Evolutionary conservation across 2,888 invertebrate genomes (phyloP), one percentile per base, ranked within the genome.

Genomic region (Toxonevra muliebris): DNA sequence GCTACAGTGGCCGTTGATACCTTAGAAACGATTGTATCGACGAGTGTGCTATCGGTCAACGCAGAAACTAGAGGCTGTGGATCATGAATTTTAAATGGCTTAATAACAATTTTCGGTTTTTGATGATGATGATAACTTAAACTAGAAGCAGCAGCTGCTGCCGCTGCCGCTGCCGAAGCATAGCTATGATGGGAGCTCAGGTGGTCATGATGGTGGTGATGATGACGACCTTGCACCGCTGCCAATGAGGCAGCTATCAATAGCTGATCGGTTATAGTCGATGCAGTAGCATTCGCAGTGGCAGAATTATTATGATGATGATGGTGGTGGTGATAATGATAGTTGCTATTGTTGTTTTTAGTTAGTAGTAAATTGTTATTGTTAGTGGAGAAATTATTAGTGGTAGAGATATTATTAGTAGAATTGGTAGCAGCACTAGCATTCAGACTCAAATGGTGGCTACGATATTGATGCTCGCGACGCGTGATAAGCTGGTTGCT

Each of bases 41-140:
- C 83, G 61, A 84, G 76, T 12, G 82, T 78, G 74, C 82, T 84
- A 71, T 84, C 84, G 43, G 82, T 82, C 30, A 84, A 75, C 0
- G 84, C 82, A 48, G 83, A 80, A 57, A 84, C 84, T 71, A 84
- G 77, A 60, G 83, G 81, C 86, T 78, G 82, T 78, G 83, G 81
- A 78, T 85, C 84, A 77, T 83, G 82, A 78, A 85, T 81, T 84
- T 85, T 85, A 78, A 85, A 85, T 70, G 85, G 85, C 80, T 85
- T 85, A 76, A 85, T 85, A 78, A 84, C 79, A 76, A 85, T 84
- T 82, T 84, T 85, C 65, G 81, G 79, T 80, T 85, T 85, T 64
- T 77, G 78, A 60, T 79, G 78, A 72, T 82, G 80, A 71, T 78
- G 77, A 76, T 76, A 79, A 75, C 75, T 80, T 75, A 81, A 74